Conservation (phyloP, 2,113 vertebrate genomes). For the Ascaphus truei region DNA sequence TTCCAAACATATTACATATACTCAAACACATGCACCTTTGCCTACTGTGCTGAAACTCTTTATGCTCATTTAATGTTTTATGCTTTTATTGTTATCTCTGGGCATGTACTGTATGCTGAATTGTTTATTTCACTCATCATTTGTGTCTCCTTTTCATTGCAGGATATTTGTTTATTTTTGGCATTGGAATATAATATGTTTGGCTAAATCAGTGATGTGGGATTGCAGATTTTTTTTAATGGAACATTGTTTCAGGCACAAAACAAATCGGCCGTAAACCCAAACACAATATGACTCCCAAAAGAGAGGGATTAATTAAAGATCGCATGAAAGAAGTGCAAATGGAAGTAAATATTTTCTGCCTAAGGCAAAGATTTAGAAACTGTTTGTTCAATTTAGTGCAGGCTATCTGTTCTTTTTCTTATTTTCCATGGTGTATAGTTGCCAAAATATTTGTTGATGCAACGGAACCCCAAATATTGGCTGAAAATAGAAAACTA, state of each 20-base stretch:
- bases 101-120: too few species aligned
- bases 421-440: not conserved
- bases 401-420: slow-evolving; percentile 8
- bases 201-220: not conserved
- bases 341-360: slow-evolving; percentile 9
- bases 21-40: too few species aligned
- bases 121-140: too few species aligned
- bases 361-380: not conserved
- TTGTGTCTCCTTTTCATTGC: too few species aligned
- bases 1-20: too few species aligned
- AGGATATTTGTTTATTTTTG: too few species aligned
- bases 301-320: slow-evolving; percentile 26
- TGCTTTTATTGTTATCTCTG: too few species aligned
- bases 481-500: not conserved
- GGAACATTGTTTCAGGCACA: slow-evolving; percentile 19
- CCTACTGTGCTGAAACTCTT: too few species aligned
- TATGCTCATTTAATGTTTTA: too few species aligned
- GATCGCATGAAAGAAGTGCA: slow-evolving; percentile 24
- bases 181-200: too few species aligned
- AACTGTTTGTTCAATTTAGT: slow-evolving; percentile 3
- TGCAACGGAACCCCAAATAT: not conserved
- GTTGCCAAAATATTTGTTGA: slow-evolving; percentile 4
- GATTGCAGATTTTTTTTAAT: not conserved
- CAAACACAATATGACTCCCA: slow-evolving; percentile 8
- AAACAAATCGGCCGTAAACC: slow-evolving; percentile 17